Evolutionary conservation across 2,888 invertebrate genomes (phyloP).

Genomic region (Drosophila borealis): DNA sequence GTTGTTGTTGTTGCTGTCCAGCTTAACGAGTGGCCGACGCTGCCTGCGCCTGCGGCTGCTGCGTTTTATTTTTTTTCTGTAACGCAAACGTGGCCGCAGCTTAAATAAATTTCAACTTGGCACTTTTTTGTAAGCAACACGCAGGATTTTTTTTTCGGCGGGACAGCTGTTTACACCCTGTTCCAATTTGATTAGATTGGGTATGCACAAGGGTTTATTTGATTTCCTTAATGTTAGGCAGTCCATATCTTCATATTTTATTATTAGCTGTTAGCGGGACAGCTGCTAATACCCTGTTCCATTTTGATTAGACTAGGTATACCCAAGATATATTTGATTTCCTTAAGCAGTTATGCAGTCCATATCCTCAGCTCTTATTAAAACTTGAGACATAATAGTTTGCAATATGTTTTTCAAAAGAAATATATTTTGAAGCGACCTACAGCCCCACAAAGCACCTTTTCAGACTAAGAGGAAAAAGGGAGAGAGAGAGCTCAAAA

Average conservation of each 20-base stretch:
- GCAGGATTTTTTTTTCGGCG: conserved; percentile 43
- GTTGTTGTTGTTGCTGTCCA: conserved; percentile 28
- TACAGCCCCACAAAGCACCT: no score
- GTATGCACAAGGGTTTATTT: not conserved
- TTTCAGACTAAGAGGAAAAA: no score
- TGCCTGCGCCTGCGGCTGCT: conserved; percentile 59
- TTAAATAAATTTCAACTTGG: conserved; percentile 61
- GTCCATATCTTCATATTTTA: no score
- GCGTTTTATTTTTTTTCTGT: conserved; percentile 31
- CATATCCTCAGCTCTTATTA: no score
- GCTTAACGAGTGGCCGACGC: conserved; percentile 56
- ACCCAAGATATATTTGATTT: no score
- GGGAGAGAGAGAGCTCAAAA: no score
- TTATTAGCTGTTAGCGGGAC: not conserved
- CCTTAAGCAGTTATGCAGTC: no score
- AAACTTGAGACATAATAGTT: no score
- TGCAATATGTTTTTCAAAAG: no score
- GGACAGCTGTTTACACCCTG: conserved; percentile 50
- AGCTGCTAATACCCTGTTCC: conserved; percentile 45
- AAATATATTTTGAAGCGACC: no score
- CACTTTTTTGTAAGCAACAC: conserved; percentile 49
- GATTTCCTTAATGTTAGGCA: not conserved
- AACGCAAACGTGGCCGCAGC: conserved; percentile 39
- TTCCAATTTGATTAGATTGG: not conserved
- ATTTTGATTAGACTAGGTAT: not conserved